Evolutionary conservation across 2,797 vertebrate genomes (phyloP), one percentile per base, ranked within the genome.

Genomic region (Anniella stebbinsi): DNA sequence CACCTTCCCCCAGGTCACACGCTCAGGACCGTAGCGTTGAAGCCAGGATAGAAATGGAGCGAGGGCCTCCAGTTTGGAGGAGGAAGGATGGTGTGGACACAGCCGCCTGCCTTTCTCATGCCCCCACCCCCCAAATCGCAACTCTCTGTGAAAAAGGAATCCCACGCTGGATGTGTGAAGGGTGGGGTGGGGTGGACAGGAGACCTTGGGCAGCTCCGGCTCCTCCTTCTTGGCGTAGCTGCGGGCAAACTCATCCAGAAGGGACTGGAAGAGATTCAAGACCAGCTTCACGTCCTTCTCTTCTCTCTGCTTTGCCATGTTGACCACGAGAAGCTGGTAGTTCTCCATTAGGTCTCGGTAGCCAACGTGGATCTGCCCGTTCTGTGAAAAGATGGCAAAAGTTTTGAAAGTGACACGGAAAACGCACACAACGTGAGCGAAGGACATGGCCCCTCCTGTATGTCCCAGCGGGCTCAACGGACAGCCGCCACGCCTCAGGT

Each of bases 251-350:
- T 99, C 99, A 4, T 99, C 99, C 84, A 99, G 97, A 93, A 99
- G 98, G 0, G 99, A 99, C 92, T 99, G 99, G 97, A 99, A 99
- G 80, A 99, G 97, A 95, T 99, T 99, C 92, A 99, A 98, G 88
- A 99, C 99, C 28, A 99, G 97, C 54, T 99, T 98, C 81, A 99
- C 97, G 92, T 99, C 99, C 97, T 95, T 98, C 95, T 98, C 98
- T 87, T 98, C 98, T 21, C 96, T 97, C 91, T 98, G 98, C 0
- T 97, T 96, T 0, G 98, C 98, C 95, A 99, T 97, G 94, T 97
- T 98, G 94, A 95, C 97, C 93, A 99, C 98, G 25, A 98, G 98
- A 54, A 98, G 98, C 96, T 99, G 98, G 97, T 99, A 99, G 95
- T 98, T 97, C 63, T 98, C 98, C 98, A 99, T 98, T 73, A 99